Evolutionary conservation across 2,113 vertebrate genomes (phyloP).

Genomic region (Eulemur rufifrons): DNA sequence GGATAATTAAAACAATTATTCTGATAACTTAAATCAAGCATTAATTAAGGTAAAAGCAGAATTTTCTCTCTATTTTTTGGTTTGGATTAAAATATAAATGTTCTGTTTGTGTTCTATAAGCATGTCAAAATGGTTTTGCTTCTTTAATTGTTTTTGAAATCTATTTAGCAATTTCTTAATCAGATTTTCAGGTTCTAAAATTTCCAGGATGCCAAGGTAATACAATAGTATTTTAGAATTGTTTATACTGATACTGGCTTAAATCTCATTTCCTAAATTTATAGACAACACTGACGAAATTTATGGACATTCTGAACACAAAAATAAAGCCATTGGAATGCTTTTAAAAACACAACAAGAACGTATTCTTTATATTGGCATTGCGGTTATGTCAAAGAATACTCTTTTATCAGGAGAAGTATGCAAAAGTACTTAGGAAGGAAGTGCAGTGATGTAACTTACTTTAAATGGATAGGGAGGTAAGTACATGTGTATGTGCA

Average conservation of each 20-base stretch:
- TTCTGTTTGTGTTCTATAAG: constrained; percentile 46
- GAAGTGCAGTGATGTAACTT: neutral
- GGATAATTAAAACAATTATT: constrained; percentile 74
- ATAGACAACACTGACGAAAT: constrained; percentile 12
- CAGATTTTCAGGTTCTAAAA: constrained; percentile 37
- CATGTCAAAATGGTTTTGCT: constrained; percentile 16
- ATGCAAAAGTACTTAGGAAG: neutral
- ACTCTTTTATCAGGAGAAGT: neutral
- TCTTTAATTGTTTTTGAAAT: constrained; percentile 51
- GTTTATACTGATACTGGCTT: neutral
- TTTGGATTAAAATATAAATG: constrained; percentile 56
- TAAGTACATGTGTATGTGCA: neutral
- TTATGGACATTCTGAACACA: neutral
- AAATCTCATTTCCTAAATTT: constrained; percentile 35
- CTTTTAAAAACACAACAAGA: neutral
- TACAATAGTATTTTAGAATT: constrained; percentile 20
- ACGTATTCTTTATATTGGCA: neutral
- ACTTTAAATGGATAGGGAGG: neutral
- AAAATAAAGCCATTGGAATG: constrained; percentile 12
- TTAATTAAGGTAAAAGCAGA: constrained; percentile 77
- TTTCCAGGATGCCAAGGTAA: neutral
- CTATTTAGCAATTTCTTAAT: constrained; percentile 38
- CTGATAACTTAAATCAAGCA: constrained; percentile 75
- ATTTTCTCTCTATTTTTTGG: neutral
- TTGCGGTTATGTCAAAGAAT: neutral